phyloP scores from a whole-genome alignment of 2,888 invertebrate genomes.

The Drosophila colorata region DNA sequence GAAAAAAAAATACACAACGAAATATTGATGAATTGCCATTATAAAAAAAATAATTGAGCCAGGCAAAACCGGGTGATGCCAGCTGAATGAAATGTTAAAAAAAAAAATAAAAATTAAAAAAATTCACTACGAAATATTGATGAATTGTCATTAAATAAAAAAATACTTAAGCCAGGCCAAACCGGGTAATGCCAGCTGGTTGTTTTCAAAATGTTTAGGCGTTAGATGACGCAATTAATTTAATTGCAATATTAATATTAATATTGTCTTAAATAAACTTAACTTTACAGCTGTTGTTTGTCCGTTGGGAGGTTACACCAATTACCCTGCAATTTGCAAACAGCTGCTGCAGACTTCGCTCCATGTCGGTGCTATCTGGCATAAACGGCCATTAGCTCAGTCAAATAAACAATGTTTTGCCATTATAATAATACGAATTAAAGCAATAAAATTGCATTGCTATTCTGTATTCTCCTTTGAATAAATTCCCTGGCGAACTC shows the following conservation, averaged over 20 bases:
- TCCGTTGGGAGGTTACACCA: slow-evolving; percentile 1
- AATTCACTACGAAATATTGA: no score
- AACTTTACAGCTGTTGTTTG: not conserved
- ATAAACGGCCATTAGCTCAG: slow-evolving; percentile 24
- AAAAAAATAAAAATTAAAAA: no score
- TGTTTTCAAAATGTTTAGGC: no score
- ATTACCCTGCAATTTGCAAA: slow-evolving; percentile 28
- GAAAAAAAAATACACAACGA: no score
- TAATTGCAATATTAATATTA: not conserved
- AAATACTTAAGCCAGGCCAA: no score
- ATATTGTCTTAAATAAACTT: not conserved
- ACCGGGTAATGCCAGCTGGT: no score
- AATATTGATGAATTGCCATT: no score
- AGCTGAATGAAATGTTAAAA: no score
- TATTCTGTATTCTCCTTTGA: not conserved
- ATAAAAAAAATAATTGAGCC: no score
- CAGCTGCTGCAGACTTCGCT: slow-evolving; percentile 8
- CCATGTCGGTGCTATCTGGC: not conserved
- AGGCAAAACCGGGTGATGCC: no score
- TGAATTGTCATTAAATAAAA: no score
- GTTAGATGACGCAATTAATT: not conserved
- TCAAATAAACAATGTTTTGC: slow-evolving; percentile 7
- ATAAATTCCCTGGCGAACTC: not conserved
- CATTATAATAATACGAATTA: slow-evolving; percentile 25
- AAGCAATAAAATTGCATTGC: slow-evolving; percentile 17